Evolutionary conservation across 1,140 invertebrate genomes (phyloP).

Genomic region (Drosophila trapezifrons): DNA sequence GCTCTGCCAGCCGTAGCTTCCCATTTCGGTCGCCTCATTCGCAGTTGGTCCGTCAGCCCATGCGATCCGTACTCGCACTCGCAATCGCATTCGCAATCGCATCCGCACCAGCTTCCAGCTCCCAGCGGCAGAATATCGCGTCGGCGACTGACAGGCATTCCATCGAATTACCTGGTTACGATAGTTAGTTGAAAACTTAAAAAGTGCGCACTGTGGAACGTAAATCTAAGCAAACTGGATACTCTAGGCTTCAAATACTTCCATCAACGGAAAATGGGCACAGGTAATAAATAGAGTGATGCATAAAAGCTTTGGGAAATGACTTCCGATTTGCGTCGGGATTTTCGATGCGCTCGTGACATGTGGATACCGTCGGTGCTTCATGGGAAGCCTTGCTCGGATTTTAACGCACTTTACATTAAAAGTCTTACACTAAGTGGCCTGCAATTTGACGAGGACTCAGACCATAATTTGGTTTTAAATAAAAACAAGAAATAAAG

Average conservation of each 20-base stretch:
- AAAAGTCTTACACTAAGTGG: background rate
- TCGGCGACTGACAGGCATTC: constrained; percentile 45
- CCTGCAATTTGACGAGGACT: background rate
- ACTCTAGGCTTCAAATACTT: constrained; percentile 83
- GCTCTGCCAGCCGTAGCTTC: constrained; percentile 60
- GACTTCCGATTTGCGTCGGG: background rate
- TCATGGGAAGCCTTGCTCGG: too few relatives aligned
- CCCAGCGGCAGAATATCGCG: constrained; percentile 51
- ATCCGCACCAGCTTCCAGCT: constrained; percentile 9
- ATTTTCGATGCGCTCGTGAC: background rate
- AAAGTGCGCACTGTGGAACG: constrained; percentile 26
- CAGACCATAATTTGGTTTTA: background rate
- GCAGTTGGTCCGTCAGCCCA: constrained; percentile 79
- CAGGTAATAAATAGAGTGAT: constrained; percentile 72
- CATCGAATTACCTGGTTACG: background rate
- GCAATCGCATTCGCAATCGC: constrained; percentile 27
- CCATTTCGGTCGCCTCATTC: constrained; percentile 61
- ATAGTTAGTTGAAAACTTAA: background rate
- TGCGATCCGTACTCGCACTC: constrained; percentile 64
- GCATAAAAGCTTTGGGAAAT: background rate
- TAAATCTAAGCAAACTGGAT: constrained; percentile 76
- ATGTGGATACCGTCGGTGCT: constrained; percentile 20
- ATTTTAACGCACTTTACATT: background rate
- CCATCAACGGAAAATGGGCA: constrained; percentile 84
- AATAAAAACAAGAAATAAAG: background rate